Evolutionary conservation across 2,113 vertebrate genomes (phyloP).

Genomic region (Tauraco erythrolophus): DNA sequence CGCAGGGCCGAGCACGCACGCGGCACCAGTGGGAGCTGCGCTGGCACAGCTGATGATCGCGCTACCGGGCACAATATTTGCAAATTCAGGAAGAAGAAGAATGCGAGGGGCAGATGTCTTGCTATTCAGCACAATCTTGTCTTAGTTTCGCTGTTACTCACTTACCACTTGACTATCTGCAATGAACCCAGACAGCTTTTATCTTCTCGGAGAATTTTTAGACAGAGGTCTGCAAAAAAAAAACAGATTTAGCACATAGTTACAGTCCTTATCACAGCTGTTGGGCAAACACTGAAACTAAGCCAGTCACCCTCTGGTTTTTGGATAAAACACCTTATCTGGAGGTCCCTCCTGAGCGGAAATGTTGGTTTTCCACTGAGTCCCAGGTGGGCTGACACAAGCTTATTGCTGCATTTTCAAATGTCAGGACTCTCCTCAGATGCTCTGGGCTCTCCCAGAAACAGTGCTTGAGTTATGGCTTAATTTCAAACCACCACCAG

Average conservation of each 20-base stretch:
- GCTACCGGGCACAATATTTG: not conserved
- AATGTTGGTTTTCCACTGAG: not conserved
- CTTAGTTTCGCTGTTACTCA: slow-evolving; percentile 61
- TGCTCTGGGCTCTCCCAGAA: not conserved
- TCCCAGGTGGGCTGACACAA: slow-evolving; percentile 23
- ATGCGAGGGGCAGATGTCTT: not conserved
- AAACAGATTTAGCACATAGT: slow-evolving; percentile 65
- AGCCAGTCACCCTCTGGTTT: not conserved
- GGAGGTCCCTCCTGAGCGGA: slow-evolving; percentile 1
- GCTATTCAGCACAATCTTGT: slow-evolving; percentile 57
- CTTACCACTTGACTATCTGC: slow-evolving; percentile 82
- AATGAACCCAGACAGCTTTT: slow-evolving; percentile 77
- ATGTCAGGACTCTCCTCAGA: not conserved
- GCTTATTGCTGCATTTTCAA: not conserved
- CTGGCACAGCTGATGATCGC: not conserved
- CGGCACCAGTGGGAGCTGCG: not conserved
- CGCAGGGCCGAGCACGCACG: not conserved
- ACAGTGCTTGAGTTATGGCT: not conserved
- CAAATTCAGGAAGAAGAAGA: slow-evolving; percentile 20
- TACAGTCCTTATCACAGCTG: slow-evolving; percentile 15
- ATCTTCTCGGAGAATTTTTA: slow-evolving; percentile 83
- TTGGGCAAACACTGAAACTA: slow-evolving; percentile 28
- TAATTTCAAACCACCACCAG: not conserved
- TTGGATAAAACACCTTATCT: not conserved
- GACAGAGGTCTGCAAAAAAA: slow-evolving; percentile 74